Conservation (phyloP, 2,888 invertebrate genomes). For the Andrena chrysosceles region DNA sequence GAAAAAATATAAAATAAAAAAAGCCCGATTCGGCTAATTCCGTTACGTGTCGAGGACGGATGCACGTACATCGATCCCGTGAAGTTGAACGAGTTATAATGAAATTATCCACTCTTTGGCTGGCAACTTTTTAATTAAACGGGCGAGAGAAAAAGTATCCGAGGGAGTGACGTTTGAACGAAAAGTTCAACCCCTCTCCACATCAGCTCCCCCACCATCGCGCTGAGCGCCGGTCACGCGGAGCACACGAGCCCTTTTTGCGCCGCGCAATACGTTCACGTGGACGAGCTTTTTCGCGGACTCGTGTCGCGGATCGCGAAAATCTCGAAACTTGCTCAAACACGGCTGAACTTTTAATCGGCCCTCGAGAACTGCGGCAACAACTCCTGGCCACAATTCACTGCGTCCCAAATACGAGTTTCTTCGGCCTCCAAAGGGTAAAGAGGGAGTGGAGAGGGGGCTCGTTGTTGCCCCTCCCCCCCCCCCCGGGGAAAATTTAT, state of each 20-base stretch:
- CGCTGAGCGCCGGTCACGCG: background rate
- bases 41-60: background rate
- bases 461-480: background rate
- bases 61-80: background rate
- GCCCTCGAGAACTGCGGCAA: background rate
- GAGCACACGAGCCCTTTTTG: background rate
- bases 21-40: background rate
- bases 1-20: no score
- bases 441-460: background rate
- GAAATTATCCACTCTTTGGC: slow-evolving; percentile 1
- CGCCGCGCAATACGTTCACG: slow-evolving; percentile 10
- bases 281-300: background rate
- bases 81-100: slow-evolving; percentile 2
- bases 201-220: no score
- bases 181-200: background rate
- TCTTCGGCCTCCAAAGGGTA: background rate
- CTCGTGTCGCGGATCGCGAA: background rate
- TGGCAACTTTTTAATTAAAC: slow-evolving; percentile 32
- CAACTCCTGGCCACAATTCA: background rate
- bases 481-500: background rate
- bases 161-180: background rate
- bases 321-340: slow-evolving; percentile 8
- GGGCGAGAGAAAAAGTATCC: background rate
- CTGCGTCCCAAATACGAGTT: background rate
- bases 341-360: slow-evolving; percentile 19